These are phyloP conservation scores for Eleginops maclovinus DNA, from an alignment of 2,113 vertebrate species.

Conservation along the genomic window DNA sequence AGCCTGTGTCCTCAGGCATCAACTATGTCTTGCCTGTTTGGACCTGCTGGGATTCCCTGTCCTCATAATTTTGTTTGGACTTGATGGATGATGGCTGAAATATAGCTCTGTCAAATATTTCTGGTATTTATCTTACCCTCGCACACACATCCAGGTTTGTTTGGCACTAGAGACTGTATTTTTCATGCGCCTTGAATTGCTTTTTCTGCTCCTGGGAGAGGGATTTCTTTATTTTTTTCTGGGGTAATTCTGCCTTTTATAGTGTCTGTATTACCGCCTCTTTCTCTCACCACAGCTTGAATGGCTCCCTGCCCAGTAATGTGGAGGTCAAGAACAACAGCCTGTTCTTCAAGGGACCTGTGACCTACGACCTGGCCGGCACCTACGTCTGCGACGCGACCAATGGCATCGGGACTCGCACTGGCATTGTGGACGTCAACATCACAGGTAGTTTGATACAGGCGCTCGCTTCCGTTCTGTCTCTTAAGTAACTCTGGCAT, in stretches of 20 bases:
- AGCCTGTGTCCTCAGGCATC: slow-evolving; percentile 54
- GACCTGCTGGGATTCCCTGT: slow-evolving; percentile 70
- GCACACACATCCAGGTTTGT: slow-evolving; percentile 48
- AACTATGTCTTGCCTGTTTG: slow-evolving; percentile 67
- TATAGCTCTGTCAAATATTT: slow-evolving; percentile 69
- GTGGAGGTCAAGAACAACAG: slow-evolving; percentile 96
- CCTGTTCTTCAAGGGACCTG: slow-evolving; percentile 92
- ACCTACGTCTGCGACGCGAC: slow-evolving; percentile 96
- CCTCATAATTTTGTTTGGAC: slow-evolving; percentile 71
- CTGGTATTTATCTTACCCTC: slow-evolving; percentile 62
- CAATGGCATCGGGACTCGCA: slow-evolving; percentile 94
- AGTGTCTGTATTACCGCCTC: slow-evolving; percentile 45
- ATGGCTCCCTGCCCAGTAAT: slow-evolving; percentile 92
- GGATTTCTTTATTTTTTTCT: slow-evolving; percentile 9
- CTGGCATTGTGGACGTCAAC: slow-evolving; percentile 95
- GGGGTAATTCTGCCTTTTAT: slow-evolving; percentile 46
- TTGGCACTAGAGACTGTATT: slow-evolving; percentile 61
- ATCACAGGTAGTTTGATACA: slow-evolving; percentile 90
- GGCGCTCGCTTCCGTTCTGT: neutral
- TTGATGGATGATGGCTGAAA: slow-evolving; percentile 73
- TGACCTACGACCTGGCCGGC: slow-evolving; percentile 91
- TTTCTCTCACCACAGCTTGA: slow-evolving; percentile 84
- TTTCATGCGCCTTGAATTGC: slow-evolving; percentile 53
- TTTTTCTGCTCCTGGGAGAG: slow-evolving; percentile 39
- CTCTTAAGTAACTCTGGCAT: slow-evolving; percentile 32